Base-by-base conservation (phyloP, 2,797 vertebrate species). In the Gouania willdenowi region DNA sequence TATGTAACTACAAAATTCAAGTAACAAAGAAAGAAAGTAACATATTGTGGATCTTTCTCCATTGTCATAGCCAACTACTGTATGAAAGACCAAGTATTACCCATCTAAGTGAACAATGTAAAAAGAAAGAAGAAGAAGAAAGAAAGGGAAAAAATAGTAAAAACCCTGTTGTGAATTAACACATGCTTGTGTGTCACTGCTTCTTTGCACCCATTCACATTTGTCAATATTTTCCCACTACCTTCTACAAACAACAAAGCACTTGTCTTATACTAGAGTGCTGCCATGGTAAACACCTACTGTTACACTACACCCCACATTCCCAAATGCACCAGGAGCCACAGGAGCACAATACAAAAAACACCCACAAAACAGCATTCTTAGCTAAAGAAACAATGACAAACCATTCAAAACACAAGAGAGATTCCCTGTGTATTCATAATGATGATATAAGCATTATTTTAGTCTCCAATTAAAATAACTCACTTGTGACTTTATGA, bases 1-100 rank as follows among this genome's bases (percentile, higher is more conserved):
- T 66, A 70, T 54, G 60, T 75, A 76, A 74, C 83, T 81, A 85
- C 68, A 88, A 86, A 86, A 81, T 64, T 82, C 71, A 85, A 81
- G 77, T 80, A 82, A 83, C 74, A 77, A 75, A 83, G 40, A 70
- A 71, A 60, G 71, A 50, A 73, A 59, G 49, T 60, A 64, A 67
- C 49, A 25, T 21, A 21, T 21, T 18, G 26, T 11, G 19, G 3
- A 21, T 51, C 20, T 49, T 50, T 30, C 30, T 41, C 62, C 30
- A 54, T 13, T 10, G 32, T 44, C 45, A 54, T 41, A 57, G 12
- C 11, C 34, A 52, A 44, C 25, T 21, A 31, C 24, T 27, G 34
- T 30, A 20, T 60, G 37, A 27, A 49, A 40, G 21, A 45, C 13
- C 14, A 14, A 14, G 1, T 47, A 0, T 51, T 36, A 49, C 38